These are phyloP conservation scores for Cervus canadensis DNA, from an alignment of 2,113 vertebrate species.

Conservation along the genomic window DNA sequence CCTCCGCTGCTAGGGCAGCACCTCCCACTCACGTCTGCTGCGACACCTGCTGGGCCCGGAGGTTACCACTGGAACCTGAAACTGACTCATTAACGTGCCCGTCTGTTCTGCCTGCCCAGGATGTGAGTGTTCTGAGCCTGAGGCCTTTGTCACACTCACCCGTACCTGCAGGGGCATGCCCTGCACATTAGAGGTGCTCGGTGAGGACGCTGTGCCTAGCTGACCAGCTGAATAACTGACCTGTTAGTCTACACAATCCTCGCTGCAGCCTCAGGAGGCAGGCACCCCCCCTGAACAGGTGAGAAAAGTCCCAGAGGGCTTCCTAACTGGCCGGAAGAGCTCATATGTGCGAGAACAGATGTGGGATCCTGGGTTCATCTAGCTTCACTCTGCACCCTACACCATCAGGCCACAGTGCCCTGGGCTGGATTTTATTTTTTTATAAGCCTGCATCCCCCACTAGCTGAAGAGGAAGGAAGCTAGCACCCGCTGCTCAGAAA, in stretches of 20 bases:
- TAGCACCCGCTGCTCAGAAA: not conserved
- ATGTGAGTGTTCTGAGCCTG: rapidly evolving
- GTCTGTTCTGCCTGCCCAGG: not conserved
- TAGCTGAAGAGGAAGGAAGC: not conserved
- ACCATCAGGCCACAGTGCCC: not conserved
- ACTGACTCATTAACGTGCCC: rapidly evolving
- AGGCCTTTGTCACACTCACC: not conserved
- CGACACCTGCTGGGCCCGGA: too few relatives aligned
- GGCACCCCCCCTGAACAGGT: rapidly evolving
- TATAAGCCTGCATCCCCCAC: not conserved
- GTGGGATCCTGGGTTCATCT: not conserved
- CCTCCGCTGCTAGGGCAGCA: not conserved
- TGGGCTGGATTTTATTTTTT: not conserved
- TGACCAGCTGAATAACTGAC: not conserved
- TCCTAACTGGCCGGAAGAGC: too few relatives aligned
- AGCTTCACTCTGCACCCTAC: not conserved
- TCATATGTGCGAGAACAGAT: too few relatives aligned
- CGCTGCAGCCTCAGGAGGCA: rapidly evolving
- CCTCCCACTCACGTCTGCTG: not conserved
- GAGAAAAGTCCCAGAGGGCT: not conserved
- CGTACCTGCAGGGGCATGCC: not conserved
- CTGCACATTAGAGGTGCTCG: not conserved
- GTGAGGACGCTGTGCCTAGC: rapidly evolving
- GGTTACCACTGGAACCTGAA: not conserved
- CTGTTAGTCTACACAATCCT: not conserved